Conservation (phyloP, 2,888 invertebrate species). For the Encarsia formosa region DNA sequence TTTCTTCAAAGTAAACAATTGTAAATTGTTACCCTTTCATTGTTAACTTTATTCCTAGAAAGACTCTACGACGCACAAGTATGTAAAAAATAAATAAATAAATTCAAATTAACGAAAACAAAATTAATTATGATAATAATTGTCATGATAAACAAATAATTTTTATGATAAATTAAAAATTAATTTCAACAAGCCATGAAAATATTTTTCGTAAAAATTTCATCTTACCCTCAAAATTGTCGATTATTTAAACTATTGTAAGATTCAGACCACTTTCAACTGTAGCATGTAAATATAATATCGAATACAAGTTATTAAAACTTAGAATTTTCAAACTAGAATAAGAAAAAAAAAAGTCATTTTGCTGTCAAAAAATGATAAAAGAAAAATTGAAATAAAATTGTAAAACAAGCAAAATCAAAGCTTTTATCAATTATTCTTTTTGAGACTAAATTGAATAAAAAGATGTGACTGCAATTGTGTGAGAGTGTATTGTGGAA, state of each 20-base stretch:
- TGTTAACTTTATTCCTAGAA: background rate
- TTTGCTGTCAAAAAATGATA: too few relatives aligned
- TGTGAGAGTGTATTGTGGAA: constrained; percentile 4
- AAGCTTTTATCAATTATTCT: background rate
- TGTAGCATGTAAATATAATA: constrained; percentile 23
- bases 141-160: constrained; percentile 3
- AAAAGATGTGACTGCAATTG: constrained; percentile 8
- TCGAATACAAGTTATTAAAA: constrained; percentile 5
- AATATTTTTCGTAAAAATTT: constrained; percentile 23
- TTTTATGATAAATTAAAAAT: constrained; percentile 9
- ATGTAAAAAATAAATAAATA: constrained; percentile 13
- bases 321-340: background rate
- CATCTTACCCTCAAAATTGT: constrained; percentile 12
- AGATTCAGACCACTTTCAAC: constrained; percentile 24
- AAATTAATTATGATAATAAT: constrained; percentile 5
- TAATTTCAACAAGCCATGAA: constrained; percentile 10
- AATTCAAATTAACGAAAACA: constrained; percentile 10
- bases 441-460: background rate
- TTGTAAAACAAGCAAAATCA: too few relatives aligned
- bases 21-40: constrained; percentile 9
- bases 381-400: too few relatives aligned
- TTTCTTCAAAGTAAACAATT: too few relatives aligned
- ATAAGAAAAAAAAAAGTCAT: background rate
- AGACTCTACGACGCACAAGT: constrained; percentile 16
- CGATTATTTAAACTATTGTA: constrained; percentile 10